Conservation (phyloP, 2,797 vertebrate genomes). For the Pangasius djambal region DNA sequence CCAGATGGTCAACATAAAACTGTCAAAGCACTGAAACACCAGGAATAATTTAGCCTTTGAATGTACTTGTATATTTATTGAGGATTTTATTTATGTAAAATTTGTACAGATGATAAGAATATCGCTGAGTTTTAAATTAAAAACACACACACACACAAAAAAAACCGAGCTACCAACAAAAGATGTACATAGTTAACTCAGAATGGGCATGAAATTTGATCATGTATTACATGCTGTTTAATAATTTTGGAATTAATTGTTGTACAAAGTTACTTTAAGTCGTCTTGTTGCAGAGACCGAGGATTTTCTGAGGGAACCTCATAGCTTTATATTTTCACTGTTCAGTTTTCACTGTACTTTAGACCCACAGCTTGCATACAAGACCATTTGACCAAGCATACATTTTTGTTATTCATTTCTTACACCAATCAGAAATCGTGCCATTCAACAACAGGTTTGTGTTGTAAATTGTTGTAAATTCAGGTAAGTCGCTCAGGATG, state of each 20-base stretch:
- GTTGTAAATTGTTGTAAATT: no score
- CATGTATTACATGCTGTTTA: background rate
- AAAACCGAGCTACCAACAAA: no score
- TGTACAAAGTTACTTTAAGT: background rate
- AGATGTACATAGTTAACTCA: no score
- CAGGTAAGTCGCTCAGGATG: no score
- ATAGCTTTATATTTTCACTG: background rate
- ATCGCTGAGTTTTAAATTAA: background rate
- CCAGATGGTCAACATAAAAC: background rate
- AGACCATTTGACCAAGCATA: background rate
- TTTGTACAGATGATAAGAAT: background rate
- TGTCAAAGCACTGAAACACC: background rate
- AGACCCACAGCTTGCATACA: background rate
- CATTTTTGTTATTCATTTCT: background rate
- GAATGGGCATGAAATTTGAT: no score
- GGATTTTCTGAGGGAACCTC: background rate
- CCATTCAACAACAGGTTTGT: background rate
- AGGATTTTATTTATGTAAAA: background rate
- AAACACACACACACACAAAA: background rate
- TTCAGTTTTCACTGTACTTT: background rate
- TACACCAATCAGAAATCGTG: background rate
- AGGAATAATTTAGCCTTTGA: background rate
- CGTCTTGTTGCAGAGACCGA: background rate
- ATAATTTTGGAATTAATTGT: background rate
- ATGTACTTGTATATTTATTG: background rate